A percentile compares a stretch with the other conserved stretches of the same genome.
Conservation (phyloP, 2,113 vertebrate genomes). For the Oxyruncus cristatus region DNA sequence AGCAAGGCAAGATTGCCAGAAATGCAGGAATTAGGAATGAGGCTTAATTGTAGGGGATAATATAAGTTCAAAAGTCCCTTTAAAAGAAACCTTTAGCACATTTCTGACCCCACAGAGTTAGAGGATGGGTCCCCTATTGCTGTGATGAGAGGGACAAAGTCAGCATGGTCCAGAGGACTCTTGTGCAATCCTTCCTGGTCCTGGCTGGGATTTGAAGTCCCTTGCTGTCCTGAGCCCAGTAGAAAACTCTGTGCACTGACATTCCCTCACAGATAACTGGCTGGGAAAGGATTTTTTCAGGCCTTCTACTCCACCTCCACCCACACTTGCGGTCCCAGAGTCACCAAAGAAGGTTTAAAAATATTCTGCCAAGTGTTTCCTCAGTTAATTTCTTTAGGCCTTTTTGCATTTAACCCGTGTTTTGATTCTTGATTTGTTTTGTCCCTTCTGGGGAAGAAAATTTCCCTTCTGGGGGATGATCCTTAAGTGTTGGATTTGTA, state of each 20-base stretch:
- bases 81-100: not conserved
- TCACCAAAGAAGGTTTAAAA: constrained; percentile 66
- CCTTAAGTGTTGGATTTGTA: not conserved
- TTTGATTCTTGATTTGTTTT: not conserved
- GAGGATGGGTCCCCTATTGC: not conserved
- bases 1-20: not conserved
- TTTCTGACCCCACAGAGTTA: not conserved
- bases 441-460: not conserved
- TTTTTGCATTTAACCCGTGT: constrained; percentile 2
- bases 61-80: not conserved
- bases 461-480: not conserved
- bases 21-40: not conserved
- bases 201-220: not conserved
- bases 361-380: constrained; percentile 58
- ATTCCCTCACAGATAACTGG: not conserved
- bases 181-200: constrained; percentile 13
- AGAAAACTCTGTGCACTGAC: not conserved
- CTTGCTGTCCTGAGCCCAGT: not conserved
- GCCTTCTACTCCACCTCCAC: constrained; percentile 17
- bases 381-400: constrained; percentile 32
- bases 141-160: constrained; percentile 4
- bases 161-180: rapidly evolving
- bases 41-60: not conserved
- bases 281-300: constrained; percentile 17
- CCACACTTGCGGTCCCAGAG: constrained; percentile 51